These are phyloP conservation scores for Paramormyrops kingsleyae DNA, from an alignment of 2,113 vertebrate species.

Conservation along the genomic window DNA sequence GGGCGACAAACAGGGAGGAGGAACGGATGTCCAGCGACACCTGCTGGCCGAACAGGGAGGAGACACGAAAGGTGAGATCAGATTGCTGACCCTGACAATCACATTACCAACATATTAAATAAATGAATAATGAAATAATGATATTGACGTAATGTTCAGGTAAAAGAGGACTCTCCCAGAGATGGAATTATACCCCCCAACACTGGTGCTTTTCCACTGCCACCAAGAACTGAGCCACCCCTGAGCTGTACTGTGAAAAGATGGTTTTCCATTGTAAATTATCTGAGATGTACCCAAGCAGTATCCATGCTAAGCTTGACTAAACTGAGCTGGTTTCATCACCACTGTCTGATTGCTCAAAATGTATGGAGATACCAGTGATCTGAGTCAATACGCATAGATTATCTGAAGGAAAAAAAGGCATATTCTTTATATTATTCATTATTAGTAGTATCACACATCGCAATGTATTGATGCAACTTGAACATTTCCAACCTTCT, in stretches of 20 bases:
- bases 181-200: neutral
- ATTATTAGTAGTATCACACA: neutral
- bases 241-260: neutral
- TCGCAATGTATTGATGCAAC: neutral
- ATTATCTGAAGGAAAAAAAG: neutral
- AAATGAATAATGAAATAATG: neutral
- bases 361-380: neutral
- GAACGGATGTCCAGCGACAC: no score
- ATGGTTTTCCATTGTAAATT: neutral
- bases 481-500: neutral
- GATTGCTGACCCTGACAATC: neutral
- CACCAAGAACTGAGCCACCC: neutral
- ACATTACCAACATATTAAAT: neutral
- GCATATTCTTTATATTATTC: neutral
- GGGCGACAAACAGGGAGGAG: no score
- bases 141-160: no score
- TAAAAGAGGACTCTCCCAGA: neutral
- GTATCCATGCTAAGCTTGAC: neutral
- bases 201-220: neutral
- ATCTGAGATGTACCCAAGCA: neutral
- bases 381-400: neutral
- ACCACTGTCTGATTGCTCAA: neutral
- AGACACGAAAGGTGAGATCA: no score
- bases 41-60: no score
- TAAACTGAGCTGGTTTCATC: neutral